Conservation (phyloP, 2,113 vertebrate species). For the Lipophrys pholis region DNA sequence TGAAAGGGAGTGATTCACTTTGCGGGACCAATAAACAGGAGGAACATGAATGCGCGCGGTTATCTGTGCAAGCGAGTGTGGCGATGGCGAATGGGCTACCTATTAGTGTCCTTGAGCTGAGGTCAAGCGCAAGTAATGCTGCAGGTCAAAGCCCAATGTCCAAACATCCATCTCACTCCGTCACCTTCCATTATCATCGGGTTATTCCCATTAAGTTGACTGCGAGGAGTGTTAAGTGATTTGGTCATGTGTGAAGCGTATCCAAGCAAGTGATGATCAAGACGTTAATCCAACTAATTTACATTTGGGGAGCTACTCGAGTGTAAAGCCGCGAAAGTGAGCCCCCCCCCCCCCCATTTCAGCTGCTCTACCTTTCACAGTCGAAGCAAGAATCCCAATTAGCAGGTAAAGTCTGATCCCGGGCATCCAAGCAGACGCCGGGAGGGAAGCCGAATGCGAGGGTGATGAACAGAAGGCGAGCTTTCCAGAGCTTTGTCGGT, state of each 20-base stretch:
- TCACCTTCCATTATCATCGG: slow-evolving; percentile 62
- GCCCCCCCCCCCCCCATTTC: background rate
- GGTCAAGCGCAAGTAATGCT: slow-evolving; percentile 42
- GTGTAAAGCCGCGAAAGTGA: slow-evolving; percentile 9
- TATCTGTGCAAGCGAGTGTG: background rate
- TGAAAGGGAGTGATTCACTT: slow-evolving; percentile 54
- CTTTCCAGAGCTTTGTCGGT: background rate
- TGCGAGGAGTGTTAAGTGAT: slow-evolving; percentile 55
- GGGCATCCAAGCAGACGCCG: slow-evolving; percentile 6
- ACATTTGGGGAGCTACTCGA: slow-evolving; percentile 33
- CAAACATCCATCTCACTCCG: slow-evolving; percentile 55
- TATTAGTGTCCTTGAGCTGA: slow-evolving; percentile 17
- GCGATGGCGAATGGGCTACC: background rate
- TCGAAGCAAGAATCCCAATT: slow-evolving; percentile 3
- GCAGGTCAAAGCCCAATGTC: slow-evolving; percentile 48
- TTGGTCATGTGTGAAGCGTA: slow-evolving; percentile 62
- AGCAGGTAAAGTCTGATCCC: slow-evolving; percentile 12
- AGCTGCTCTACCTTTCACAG: slow-evolving; percentile 3
- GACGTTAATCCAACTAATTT: slow-evolving; percentile 58
- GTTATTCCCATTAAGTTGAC: slow-evolving; percentile 54
- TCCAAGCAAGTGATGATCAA: slow-evolving; percentile 56
- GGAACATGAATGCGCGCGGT: too few relatives aligned
- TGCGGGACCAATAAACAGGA: background rate
- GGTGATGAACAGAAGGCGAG: slow-evolving; percentile 17
- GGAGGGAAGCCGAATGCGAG: slow-evolving; percentile 5